These are phyloP conservation scores for Pseudocheirus occidentalis DNA, from an alignment of 2,797 vertebrate species.

Conservation along the genomic window DNA sequence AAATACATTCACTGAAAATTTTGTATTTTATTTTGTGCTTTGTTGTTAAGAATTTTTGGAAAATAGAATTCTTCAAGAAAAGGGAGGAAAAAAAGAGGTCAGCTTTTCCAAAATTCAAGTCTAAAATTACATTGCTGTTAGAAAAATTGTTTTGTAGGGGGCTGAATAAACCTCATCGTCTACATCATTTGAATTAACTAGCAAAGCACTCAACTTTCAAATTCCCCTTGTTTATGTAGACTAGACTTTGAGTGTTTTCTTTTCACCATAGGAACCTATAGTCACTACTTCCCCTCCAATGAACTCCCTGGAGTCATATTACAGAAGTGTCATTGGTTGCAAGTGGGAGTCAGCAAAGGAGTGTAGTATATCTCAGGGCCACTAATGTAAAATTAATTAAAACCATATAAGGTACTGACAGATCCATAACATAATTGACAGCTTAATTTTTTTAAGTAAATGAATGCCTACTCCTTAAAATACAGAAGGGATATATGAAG, in stretches of 20 bases:
- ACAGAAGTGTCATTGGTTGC: conserved; percentile 28
- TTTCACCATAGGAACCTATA: background rate
- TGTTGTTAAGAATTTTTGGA: background rate
- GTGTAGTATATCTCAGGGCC: background rate
- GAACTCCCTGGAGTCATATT: background rate
- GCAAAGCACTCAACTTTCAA: conserved; percentile 39
- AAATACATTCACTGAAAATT: conserved; percentile 16
- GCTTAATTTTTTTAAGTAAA: background rate
- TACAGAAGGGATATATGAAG: background rate
- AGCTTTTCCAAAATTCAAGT: background rate
- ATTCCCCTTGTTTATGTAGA: conserved; percentile 25
- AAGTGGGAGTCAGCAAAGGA: background rate
- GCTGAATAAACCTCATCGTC: conserved; percentile 20
- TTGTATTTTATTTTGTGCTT: background rate
- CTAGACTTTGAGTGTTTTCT: conserved; percentile 21
- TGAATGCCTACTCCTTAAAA: background rate
- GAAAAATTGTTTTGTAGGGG: background rate
- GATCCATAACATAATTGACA: background rate
- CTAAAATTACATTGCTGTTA: background rate
- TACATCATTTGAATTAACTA: conserved; percentile 23
- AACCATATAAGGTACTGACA: background rate
- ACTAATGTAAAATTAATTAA: background rate
- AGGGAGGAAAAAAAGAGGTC: background rate
- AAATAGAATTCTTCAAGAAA: background rate
- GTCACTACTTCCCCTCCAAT: background rate